Base-by-base conservation (phyloP, 2,888 invertebrate species). In the Amblyteles armatorius region DNA sequence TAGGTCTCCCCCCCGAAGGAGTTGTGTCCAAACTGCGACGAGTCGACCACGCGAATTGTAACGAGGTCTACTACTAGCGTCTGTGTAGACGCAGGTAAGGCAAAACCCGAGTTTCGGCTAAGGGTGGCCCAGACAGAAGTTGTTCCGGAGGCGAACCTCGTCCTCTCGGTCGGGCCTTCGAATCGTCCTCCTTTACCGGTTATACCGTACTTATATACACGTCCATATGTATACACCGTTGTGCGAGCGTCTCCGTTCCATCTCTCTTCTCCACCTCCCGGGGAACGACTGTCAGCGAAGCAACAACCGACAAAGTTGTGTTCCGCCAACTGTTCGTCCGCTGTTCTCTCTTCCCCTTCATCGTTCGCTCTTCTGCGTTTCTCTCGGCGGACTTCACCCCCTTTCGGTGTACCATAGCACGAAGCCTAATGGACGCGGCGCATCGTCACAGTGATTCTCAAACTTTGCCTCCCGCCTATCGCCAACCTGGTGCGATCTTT, bases 261-360 rank as follows among this genome's bases (percentile, higher is more conserved):
- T 40, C 29, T 50, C 69, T 63, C 67, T 52, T 50, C 72, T 55
- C 67, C 63, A 48, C 40, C 57, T 55, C 73, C 36, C 50, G 55
- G 33, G 83, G 48, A 83, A 86, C 87, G 84, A 87, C 87, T 83
- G 87, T 88, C 83, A 79, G 84, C 80, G 48, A 72, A 83, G 44
- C 63, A 83, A 84, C 84, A 84, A 77, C 76, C 74, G 74, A 80
- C 72, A 69, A 88, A 89, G 86, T 88, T 89, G 88, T 88, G 88
- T 86, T 80, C 73, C 82, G 52, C 86, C 85, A 82, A 86, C 87
- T 87, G 83, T 77, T 84, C 63, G 50, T 55, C 69, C 48, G 74
- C 36, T 55, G 63, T 69, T 52, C 44, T 73, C 68, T 5, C 60
- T 55, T 60, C 22, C 36, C 11, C 29, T 57, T 16, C 36, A 26